These are phyloP conservation scores for Troides aeacus DNA, from an alignment of 2,888 invertebrate genomes.

Conservation along the genomic window DNA sequence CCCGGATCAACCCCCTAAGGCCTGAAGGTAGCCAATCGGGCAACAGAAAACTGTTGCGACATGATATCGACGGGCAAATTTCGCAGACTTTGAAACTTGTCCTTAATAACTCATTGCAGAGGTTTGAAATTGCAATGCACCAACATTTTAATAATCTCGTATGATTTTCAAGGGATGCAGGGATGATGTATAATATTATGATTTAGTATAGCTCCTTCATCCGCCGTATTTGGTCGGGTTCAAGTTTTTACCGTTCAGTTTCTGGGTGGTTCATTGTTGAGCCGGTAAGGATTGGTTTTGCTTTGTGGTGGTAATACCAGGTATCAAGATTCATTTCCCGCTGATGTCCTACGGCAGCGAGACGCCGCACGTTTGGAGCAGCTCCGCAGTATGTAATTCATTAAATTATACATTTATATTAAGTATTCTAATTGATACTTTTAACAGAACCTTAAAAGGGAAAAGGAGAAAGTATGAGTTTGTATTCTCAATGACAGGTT, in stretches of 20 bases:
- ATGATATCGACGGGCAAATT: conserved; percentile 47
- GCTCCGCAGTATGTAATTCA: conserved; percentile 61
- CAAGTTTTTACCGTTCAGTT: conserved; percentile 9
- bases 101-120: conserved; percentile 5
- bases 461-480: too few species aligned
- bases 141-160: conserved; percentile 56
- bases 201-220: conserved; percentile 60
- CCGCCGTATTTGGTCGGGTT: conserved; percentile 29
- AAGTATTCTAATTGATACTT: too few species aligned
- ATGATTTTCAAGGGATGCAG: conserved; percentile 46
- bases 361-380: conserved; percentile 78
- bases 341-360: conserved; percentile 79
- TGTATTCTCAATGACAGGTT: too few species aligned
- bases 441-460: too few species aligned
- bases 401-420: conserved; percentile 10
- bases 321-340: conserved; percentile 79
- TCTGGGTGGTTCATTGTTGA: conserved; percentile 7
- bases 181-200: conserved; percentile 57
- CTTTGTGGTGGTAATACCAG: conserved; percentile 41
- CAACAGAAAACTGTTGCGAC: conserved; percentile 59
- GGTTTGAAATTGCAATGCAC: conserved; percentile 35
- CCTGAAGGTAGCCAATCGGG: conserved; percentile 51
- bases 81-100: conserved; percentile 31
- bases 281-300: conserved; percentile 32
- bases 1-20: conserved; percentile 48